Evolutionary conservation across 2,797 vertebrate genomes (phyloP).

Genomic region (Loriculus beryllinus): DNA sequence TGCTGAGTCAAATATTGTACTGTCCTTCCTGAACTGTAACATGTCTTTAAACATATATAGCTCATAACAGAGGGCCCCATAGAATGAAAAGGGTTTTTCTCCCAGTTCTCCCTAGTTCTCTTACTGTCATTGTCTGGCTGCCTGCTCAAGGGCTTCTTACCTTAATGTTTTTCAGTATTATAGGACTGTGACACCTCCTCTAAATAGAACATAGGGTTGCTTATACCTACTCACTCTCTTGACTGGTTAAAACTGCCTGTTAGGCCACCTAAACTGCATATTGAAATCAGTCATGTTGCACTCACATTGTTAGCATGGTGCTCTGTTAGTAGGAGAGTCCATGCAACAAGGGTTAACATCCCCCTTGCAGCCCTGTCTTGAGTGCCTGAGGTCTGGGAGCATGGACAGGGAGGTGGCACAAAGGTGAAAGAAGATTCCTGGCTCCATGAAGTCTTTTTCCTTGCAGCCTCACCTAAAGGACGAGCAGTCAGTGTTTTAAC

Average conservation of each 20-base stretch:
- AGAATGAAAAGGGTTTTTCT: neutral
- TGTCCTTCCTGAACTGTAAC: neutral
- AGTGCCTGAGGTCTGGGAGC: neutral
- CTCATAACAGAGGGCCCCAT: neutral
- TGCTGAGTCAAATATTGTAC: neutral
- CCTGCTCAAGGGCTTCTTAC: neutral
- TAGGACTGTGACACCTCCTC: neutral
- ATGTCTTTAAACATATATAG: neutral
- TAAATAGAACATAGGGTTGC: neutral
- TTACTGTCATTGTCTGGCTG: neutral
- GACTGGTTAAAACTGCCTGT: neutral
- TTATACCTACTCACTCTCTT: neutral
- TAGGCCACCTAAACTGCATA: rapidly evolving
- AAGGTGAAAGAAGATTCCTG: neutral
- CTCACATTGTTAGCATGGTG: rapidly evolving
- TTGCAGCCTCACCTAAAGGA: neutral
- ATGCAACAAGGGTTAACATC: neutral
- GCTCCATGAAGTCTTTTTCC: rapidly evolving
- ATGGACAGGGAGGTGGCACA: neutral
- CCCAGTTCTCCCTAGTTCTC: neutral
- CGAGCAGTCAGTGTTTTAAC: rapidly evolving
- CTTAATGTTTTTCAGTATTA: neutral
- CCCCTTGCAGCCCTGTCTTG: neutral
- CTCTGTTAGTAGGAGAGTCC: neutral
- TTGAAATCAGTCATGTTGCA: rapidly evolving